Percentiles rank a stretch among this genome's conserved stretches.
These are phyloP conservation scores for Chamaetylas fuelleborni DNA, from an alignment of 2,113 vertebrate species.

Conservation along the genomic window DNA sequence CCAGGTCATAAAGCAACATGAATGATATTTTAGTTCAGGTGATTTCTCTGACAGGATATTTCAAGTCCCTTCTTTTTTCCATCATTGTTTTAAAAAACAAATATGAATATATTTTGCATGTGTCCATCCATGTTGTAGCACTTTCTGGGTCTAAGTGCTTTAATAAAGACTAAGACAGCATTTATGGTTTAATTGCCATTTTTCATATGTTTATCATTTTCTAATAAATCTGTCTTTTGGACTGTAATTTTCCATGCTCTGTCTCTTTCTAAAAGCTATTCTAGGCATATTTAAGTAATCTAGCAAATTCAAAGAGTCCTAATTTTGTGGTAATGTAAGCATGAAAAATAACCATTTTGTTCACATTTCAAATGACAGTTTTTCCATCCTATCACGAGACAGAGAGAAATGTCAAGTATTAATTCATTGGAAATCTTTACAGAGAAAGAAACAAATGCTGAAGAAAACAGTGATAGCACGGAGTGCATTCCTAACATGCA, in stretches of 20 bases:
- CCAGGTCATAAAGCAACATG: background rate
- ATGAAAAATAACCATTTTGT: conserved; percentile 33
- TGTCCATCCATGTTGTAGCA: background rate
- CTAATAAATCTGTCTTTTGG: background rate
- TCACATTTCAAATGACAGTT: background rate
- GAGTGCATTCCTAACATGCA: background rate
- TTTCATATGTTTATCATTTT: conserved; percentile 11
- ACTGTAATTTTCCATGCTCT: conserved; percentile 12
- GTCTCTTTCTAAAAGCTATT: background rate
- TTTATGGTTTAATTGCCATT: background rate
- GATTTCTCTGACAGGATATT: background rate
- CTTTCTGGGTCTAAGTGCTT: background rate
- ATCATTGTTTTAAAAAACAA: background rate
- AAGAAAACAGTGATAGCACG: background rate
- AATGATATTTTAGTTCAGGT: background rate
- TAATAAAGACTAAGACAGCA: background rate
- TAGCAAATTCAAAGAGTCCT: conserved; percentile 7
- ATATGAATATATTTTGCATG: background rate
- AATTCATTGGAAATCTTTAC: background rate
- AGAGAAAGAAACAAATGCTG: background rate
- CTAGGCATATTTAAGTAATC: conserved; percentile 12
- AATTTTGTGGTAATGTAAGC: conserved; percentile 21
- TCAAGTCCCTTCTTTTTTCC: background rate
- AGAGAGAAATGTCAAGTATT: background rate
- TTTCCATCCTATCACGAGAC: background rate